Evolutionary conservation across 2,888 invertebrate species (phyloP).

Genomic region (Drosophila paranaensis): DNA sequence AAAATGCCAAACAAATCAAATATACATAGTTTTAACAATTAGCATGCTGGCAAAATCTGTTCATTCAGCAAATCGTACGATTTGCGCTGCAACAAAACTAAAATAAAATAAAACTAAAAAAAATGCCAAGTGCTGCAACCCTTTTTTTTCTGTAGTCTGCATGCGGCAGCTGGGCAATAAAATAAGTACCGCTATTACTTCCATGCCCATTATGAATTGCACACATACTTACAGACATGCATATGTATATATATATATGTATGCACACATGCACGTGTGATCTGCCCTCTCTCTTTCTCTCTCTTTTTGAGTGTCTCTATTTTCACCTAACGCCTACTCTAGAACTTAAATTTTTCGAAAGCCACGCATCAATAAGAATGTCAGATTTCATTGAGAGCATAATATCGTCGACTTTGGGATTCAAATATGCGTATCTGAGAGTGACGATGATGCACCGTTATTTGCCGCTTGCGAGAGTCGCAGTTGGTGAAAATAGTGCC

Average conservation of each 20-base stretch:
- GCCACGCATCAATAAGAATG: constrained; percentile 33
- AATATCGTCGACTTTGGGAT: constrained; percentile 26
- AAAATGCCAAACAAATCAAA: constrained; percentile 48
- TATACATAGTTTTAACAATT: constrained; percentile 58
- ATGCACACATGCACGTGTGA: constrained; percentile 45
- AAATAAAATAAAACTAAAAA: neutral
- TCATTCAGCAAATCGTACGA: constrained; percentile 31
- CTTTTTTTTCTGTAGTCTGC: constrained; percentile 46
- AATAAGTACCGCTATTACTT: constrained; percentile 47
- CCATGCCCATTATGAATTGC: constrained; percentile 50
- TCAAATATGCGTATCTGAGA: constrained; percentile 30
- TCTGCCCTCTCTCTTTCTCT: constrained; percentile 11
- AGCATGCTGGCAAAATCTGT: constrained; percentile 36
- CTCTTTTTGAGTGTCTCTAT: neutral
- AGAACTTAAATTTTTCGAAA: constrained; percentile 31
- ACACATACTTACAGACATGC: constrained; percentile 17
- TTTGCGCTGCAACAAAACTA: constrained; percentile 25
- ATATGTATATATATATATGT: neutral
- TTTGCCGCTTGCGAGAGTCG: constrained; percentile 7
- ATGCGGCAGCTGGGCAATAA: constrained; percentile 51
- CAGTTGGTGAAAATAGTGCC: constrained; percentile 36
- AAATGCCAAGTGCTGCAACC: constrained; percentile 47
- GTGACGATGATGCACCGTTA: constrained; percentile 46
- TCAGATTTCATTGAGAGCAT: constrained; percentile 11
- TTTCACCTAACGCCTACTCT: constrained; percentile 21